phyloP scores from a whole-genome alignment of 1,140 invertebrate species.

The Hypothenemus hampei region DNA sequence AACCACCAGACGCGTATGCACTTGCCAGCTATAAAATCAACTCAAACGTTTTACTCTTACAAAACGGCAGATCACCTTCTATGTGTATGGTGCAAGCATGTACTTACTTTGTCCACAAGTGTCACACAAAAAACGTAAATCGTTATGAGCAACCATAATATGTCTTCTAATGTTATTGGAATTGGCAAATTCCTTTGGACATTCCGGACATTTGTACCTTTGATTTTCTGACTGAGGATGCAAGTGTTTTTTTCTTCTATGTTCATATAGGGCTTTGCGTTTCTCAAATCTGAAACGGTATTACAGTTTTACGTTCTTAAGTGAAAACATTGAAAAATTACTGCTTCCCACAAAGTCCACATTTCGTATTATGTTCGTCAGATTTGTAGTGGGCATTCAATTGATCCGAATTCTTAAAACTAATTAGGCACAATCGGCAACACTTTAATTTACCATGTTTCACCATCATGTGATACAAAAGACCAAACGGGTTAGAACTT shows the following conservation, averaged over 20 bases:
- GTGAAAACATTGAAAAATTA: constrained; percentile 4
- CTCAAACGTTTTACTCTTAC: too few relatives aligned
- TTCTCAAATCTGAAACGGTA: constrained; percentile 17
- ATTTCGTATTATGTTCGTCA: constrained; percentile 24
- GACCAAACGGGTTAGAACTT: not conserved
- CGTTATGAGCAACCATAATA: constrained; percentile 10
- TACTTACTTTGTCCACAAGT: constrained; percentile 26
- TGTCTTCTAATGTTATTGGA: constrained; percentile 12
- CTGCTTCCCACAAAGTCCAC: constrained; percentile 20
- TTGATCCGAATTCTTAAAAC: constrained; percentile 14
- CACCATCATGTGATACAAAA: constrained; percentile 22
- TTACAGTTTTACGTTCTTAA: not conserved
- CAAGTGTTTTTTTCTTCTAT: constrained; percentile 17
- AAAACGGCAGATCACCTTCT: too few relatives aligned
- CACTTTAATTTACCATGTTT: constrained; percentile 19
- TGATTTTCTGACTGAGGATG: constrained; percentile 17
- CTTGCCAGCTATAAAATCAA: too few relatives aligned
- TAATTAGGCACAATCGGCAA: constrained; percentile 21
- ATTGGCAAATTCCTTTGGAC: constrained; percentile 18
- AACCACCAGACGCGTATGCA: too few relatives aligned
- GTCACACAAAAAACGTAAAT: constrained; percentile 16
- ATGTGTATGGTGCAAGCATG: too few relatives aligned
- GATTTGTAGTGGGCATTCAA: constrained; percentile 19
- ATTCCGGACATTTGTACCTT: constrained; percentile 21
- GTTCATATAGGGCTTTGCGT: constrained; percentile 15